These are phyloP conservation scores for Pluvialis apricaria DNA, from an alignment of 2,113 vertebrate genomes.

Conservation along the genomic window DNA sequence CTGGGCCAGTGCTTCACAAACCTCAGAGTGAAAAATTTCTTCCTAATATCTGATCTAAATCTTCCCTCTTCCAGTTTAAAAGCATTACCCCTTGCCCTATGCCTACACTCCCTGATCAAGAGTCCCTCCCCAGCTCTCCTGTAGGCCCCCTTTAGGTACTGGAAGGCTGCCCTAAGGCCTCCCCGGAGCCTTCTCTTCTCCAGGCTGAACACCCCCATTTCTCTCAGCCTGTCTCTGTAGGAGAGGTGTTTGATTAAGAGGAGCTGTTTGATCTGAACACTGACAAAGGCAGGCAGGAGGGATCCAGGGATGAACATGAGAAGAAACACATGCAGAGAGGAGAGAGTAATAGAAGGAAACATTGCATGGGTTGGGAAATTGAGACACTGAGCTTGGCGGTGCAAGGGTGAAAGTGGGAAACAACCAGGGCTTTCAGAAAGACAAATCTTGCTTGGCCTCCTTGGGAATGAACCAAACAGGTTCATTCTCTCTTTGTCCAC, in stretches of 20 bases:
- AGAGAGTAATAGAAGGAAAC: background rate
- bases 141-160: no score
- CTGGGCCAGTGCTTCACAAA: no score
- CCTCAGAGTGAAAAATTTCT: no score
- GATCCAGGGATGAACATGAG: background rate
- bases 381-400: background rate
- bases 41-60: no score
- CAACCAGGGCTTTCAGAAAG: background rate
- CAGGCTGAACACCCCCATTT: no score
- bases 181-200: no score
- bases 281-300: background rate
- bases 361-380: background rate
- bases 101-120: no score
- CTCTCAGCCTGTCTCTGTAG: no score
- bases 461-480: background rate
- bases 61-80: no score
- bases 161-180: no score
- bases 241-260: background rate
- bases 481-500: background rate
- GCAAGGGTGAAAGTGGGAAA: background rate
- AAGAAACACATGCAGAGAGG: background rate
- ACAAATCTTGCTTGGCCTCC: background rate
- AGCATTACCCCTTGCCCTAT: no score
- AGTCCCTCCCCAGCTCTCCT: no score
- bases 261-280: background rate